Base-by-base conservation (phyloP, 2,797 vertebrate species). In the Garrulus glandarius region DNA sequence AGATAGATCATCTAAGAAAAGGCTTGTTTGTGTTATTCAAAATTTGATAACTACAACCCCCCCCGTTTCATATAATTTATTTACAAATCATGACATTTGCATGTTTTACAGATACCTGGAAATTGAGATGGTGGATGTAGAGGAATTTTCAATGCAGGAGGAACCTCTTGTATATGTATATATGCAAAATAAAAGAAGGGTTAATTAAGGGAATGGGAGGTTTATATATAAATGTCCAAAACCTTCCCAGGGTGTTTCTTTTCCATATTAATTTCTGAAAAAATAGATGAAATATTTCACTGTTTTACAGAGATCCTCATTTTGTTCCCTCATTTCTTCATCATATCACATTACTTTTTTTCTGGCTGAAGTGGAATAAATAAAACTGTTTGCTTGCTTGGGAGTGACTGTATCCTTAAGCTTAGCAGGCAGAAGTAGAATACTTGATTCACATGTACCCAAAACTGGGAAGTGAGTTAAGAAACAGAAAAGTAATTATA, bases 151-250 rank as follows among this genome's bases (percentile, higher is more conserved):
- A 98, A 26, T 95, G 97, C 9, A 98, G 98, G 98, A 98, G 82
- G 90, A 99, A 98, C 82, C 96, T 99, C 41, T 98, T 98, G 50
- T 95, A 99, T 95, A 98, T 98, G 97, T 98, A 97, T 57, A 98
- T 98, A 96, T 89, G 74, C 50, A 92, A 92, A 93, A 87, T 55
- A n/a, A 74, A 72, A 91, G 15, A 71, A 93, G 27, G 9, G 8
- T 63, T 76, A 86, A 81, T 60, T 85, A 90, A 71, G 9, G 15
- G 19, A 5, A 2, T 22, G n/a, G 17, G 21, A 80, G 2, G 7
- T 26, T 16, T 84, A 44, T 69, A 50, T 20, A 65, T 43, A 56
- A 64, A 90, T 88, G 23, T 85, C 77, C 61, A 78, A 90, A 93
- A 71, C 39, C 41, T 84, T 65, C 37, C 39, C 92, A 77, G 67